These are phyloP conservation scores for Rafetus swinhoei DNA, from an alignment of 2,113 vertebrate species.

Conservation along the genomic window DNA sequence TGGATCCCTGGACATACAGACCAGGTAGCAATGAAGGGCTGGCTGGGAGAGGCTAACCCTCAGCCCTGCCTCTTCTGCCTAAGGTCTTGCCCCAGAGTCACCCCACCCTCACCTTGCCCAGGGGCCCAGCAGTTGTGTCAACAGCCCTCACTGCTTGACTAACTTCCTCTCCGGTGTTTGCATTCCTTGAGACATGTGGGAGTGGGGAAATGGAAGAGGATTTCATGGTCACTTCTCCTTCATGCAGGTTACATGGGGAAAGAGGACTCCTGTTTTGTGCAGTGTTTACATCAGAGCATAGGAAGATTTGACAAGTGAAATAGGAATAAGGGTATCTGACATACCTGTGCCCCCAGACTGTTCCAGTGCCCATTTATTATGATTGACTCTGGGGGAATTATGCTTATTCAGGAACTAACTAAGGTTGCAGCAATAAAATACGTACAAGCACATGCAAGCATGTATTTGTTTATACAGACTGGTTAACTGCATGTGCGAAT, in stretches of 20 bases:
- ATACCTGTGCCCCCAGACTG: not conserved
- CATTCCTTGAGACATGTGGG: accelerated
- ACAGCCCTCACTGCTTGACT: not conserved
- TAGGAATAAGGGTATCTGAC: accelerated
- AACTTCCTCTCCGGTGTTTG: not conserved
- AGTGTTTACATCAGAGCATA: not conserved
- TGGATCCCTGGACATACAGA: too few relatives aligned
- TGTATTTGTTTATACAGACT: slow-evolving; percentile 30
- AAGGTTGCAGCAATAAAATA: not conserved
- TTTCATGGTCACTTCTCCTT: not conserved
- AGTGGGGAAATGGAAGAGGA: not conserved
- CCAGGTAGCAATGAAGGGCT: too few relatives aligned
- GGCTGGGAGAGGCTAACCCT: too few relatives aligned
- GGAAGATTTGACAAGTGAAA: not conserved
- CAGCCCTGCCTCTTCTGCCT: too few relatives aligned
- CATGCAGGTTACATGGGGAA: not conserved
- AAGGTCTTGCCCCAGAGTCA: too few relatives aligned
- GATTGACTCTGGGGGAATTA: not conserved
- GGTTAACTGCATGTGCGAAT: slow-evolving; percentile 43
- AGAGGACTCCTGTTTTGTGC: not conserved
- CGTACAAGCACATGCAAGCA: not conserved
- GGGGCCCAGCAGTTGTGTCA: too few relatives aligned
- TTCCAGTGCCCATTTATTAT: not conserved
- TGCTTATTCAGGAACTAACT: not conserved
- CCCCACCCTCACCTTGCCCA: too few relatives aligned